Percentiles rank a stretch among this genome's conserved stretches.
Evolutionary conservation across 1,140 invertebrate genomes (phyloP).

Genomic region (Leptinotarsa texana): DNA sequence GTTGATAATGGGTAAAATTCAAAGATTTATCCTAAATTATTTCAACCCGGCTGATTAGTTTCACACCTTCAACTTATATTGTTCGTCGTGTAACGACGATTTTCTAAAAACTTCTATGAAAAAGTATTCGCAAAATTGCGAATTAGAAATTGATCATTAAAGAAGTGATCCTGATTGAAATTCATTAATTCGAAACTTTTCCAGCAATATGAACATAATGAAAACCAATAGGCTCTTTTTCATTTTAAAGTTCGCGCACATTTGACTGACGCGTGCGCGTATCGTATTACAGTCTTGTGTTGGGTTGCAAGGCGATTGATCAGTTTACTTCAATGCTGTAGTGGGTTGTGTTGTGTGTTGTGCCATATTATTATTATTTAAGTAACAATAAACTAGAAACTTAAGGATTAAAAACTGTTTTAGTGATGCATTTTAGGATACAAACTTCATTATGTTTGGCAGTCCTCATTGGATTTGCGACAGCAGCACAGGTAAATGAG

Average conservation of each 20-base stretch:
- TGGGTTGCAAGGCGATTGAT: conserved; percentile 20
- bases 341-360: conserved; percentile 29
- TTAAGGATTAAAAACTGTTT: conserved; percentile 19
- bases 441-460: conserved; percentile 24
- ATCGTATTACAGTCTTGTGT: not conserved
- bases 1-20: too few species aligned
- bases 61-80: too few species aligned
- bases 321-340: conserved; percentile 28
- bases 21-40: too few species aligned
- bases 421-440: conserved; percentile 34
- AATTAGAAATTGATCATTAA: not conserved
- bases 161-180: not conserved
- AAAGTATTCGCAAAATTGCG: too few species aligned
- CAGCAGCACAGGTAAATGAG: conserved; percentile 29
- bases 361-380: conserved; percentile 33
- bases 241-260: conserved; percentile 6
- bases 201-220: too few species aligned
- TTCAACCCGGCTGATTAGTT: too few species aligned
- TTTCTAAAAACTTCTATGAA: too few species aligned
- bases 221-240: not conserved
- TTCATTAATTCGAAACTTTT: not conserved
- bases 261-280: not conserved
- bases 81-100: too few species aligned
- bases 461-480: conserved; percentile 29
- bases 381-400: conserved; percentile 17